Conservation (phyloP, 2,113 vertebrate species). For the Beaufortia kweichowensis region DNA sequence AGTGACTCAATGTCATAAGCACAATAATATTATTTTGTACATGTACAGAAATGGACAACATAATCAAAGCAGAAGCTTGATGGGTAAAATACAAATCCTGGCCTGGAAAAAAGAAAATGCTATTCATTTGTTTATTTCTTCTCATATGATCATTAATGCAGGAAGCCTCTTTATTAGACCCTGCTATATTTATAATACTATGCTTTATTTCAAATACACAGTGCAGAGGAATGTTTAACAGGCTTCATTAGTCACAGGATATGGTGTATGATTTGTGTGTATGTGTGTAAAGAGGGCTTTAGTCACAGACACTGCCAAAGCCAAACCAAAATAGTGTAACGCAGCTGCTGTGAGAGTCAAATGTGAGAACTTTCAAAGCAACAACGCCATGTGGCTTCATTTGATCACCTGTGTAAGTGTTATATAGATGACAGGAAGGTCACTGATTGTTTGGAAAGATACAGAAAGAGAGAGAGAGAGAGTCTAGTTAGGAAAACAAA, state of each 20-base stretch:
- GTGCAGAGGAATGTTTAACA: neutral
- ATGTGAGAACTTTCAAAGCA: conserved; percentile 73
- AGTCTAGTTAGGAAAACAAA: conserved; percentile 43
- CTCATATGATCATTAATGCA: neutral
- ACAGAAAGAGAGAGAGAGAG: conserved; percentile 19
- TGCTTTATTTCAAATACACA: neutral
- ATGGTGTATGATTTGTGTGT: conserved; percentile 44
- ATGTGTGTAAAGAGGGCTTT: conserved; percentile 62
- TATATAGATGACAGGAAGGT: conserved; percentile 73
- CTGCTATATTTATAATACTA: too few relatives aligned
- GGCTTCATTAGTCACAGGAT: conserved; percentile 14
- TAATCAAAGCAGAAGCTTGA: neutral
- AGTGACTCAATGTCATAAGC: neutral
- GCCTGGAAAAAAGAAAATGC: neutral
- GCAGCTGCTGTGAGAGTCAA: conserved; percentile 73
- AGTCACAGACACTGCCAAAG: conserved; percentile 60
- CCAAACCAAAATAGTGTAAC: conserved; percentile 73
- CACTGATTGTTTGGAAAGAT: conserved; percentile 71
- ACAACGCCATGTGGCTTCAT: conserved; percentile 57
- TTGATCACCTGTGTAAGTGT: conserved; percentile 72
- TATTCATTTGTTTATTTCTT: neutral
- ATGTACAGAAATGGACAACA: too few relatives aligned
- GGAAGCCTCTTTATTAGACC: too few relatives aligned
- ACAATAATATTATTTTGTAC: too few relatives aligned
- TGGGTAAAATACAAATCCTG: neutral